These are phyloP conservation scores for Osmerus mordax DNA, from an alignment of 2,113 vertebrate genomes.

Conservation along the genomic window DNA sequence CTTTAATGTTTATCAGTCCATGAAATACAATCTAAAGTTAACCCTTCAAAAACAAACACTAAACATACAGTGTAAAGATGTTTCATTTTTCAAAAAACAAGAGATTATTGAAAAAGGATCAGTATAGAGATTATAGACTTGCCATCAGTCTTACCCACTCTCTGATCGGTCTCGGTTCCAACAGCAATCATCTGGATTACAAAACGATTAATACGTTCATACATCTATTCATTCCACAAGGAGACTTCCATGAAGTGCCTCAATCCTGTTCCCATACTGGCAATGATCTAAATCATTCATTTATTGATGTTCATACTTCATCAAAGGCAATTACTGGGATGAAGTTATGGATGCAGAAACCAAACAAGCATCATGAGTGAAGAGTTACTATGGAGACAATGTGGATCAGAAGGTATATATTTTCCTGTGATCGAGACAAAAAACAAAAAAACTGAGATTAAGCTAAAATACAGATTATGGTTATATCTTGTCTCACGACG, in stretches of 20 bases:
- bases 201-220: constrained; percentile 27
- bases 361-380: constrained; percentile 31
- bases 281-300: constrained; percentile 1
- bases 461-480: constrained; percentile 23
- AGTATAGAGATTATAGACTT: constrained; percentile 48
- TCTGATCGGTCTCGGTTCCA: constrained; percentile 48
- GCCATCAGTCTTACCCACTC: constrained; percentile 51
- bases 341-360: constrained; percentile 29
- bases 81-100: constrained; percentile 35
- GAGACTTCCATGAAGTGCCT: constrained; percentile 21
- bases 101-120: constrained; percentile 41
- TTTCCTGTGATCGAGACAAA: constrained; percentile 18
- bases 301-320: constrained; percentile 18
- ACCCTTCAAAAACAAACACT: constrained; percentile 58
- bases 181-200: constrained; percentile 34
- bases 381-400: constrained; percentile 19
- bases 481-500: constrained; percentile 11
- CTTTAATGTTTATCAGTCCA: constrained; percentile 65
- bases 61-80: constrained; percentile 59
- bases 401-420: constrained; percentile 24
- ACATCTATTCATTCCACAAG: neutral
- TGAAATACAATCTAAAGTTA: constrained; percentile 69
- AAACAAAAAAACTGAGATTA: neutral
- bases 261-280: neutral
- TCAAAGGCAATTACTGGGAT: constrained; percentile 51